phyloP scores from a whole-genome alignment of 1,140 invertebrate genomes.

The Plodia interpunctella region DNA sequence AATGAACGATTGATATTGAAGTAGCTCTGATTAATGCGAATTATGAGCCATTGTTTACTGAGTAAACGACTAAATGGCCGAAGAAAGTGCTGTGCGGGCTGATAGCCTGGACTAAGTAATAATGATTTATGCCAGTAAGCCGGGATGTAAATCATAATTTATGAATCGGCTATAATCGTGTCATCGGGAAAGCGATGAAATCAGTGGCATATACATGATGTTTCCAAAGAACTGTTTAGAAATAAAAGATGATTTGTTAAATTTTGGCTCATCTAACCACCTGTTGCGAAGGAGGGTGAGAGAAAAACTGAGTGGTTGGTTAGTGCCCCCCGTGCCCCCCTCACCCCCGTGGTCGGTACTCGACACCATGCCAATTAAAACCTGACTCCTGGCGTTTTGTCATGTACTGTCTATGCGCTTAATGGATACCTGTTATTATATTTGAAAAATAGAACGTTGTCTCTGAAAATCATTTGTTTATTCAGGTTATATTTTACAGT shows the following conservation, averaged over 20 bases:
- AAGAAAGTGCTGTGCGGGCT: not conserved
- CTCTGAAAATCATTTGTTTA: not conserved
- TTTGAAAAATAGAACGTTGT: conserved; percentile 4
- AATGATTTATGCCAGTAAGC: conserved; percentile 5
- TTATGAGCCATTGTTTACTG: conserved; percentile 18
- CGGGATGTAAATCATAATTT: not conserved
- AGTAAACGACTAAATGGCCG: conserved; percentile 12
- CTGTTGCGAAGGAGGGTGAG: conserved; percentile 54
- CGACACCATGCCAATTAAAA: conserved; percentile 60
- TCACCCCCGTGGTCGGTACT: conserved; percentile 23
- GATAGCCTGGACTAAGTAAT: conserved; percentile 3
- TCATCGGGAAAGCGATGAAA: conserved; percentile 3
- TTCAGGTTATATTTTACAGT: no score
- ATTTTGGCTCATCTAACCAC: conserved; percentile 44
- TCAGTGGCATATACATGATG: not conserved
- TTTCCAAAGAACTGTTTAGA: not conserved
- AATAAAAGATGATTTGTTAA: not conserved
- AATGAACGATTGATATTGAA: conserved; percentile 70
- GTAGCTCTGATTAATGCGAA: conserved; percentile 47
- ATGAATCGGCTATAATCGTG: conserved; percentile 14
- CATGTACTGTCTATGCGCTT: conserved; percentile 28
- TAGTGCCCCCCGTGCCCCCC: conserved; percentile 19
- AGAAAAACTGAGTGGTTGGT: conserved; percentile 52
- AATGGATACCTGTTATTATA: conserved; percentile 6
- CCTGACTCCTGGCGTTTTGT: conserved; percentile 48